Evolutionary conservation across 2,797 vertebrate species (phyloP).

Genomic region (Eulemur coronatus): DNA sequence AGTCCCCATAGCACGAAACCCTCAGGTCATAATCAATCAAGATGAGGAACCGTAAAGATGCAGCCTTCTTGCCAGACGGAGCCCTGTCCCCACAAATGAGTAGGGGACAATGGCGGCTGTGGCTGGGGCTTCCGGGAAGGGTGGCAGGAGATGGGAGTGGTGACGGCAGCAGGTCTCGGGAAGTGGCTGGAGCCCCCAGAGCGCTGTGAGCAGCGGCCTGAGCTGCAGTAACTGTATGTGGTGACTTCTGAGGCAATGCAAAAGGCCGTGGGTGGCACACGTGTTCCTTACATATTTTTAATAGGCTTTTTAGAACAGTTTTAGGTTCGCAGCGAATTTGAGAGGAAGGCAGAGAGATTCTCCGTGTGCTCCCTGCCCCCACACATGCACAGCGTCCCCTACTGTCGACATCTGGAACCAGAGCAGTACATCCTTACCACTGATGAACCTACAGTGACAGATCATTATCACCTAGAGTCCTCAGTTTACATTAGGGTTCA

Average conservation of each 20-base stretch:
- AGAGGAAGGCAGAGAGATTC: neutral
- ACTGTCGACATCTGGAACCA: too few species aligned
- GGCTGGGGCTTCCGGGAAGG: neutral
- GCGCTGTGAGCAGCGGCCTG: neutral
- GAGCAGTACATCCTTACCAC: too few species aligned
- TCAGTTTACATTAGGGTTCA: neutral
- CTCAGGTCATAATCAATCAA: neutral
- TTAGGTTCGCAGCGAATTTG: neutral
- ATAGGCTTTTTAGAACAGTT: neutral
- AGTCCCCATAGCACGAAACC: neutral
- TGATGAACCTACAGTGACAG: too few species aligned
- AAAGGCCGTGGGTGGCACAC: neutral
- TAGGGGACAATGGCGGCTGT: fast-evolving
- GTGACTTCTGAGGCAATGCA: too few species aligned
- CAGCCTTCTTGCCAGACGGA: neutral
- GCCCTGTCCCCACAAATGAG: too few species aligned
- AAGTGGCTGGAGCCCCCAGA: neutral
- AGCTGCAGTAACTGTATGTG: fast-evolving
- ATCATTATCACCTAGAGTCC: neutral
- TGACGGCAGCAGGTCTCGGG: fast-evolving
- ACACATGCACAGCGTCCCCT: fast-evolving
- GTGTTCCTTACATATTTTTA: neutral
- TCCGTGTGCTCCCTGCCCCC: neutral
- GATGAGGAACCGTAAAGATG: neutral
- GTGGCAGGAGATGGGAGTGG: neutral